These are phyloP conservation scores for Dynastes grantii DNA, from an alignment of 2,888 invertebrate genomes.

Conservation along the genomic window DNA sequence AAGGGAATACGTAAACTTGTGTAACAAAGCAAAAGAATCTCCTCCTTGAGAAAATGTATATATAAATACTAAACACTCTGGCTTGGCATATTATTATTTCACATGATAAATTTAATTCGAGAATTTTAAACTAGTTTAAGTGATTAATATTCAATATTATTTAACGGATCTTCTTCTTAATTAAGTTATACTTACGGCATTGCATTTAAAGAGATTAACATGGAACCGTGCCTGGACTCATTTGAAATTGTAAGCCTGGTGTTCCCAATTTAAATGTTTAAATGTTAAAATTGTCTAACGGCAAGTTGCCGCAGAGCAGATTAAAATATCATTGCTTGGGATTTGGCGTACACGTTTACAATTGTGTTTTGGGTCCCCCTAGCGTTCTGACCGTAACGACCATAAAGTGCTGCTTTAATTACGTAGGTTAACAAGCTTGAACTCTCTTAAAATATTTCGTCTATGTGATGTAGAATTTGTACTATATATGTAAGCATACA, in stretches of 20 bases:
- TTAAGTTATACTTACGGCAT: no score
- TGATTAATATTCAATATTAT: no score
- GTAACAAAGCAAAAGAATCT: no score
- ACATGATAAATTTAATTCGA: no score
- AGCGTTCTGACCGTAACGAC: slow-evolving; percentile 15
- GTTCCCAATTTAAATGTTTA: neutral
- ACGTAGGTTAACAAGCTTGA: slow-evolving; percentile 37
- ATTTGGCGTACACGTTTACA: slow-evolving; percentile 10
- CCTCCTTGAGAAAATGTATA: no score
- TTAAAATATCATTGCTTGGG: slow-evolving; percentile 21
- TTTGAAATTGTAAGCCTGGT: neutral
- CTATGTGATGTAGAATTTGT: neutral
- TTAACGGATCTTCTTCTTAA: no score
- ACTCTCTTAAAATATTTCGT: slow-evolving; percentile 32
- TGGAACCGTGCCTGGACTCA: no score
- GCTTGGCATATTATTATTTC: no score
- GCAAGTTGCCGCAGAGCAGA: slow-evolving; percentile 7
- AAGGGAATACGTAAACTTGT: no score
- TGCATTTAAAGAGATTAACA: no score
- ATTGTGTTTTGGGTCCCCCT: slow-evolving; percentile 5
- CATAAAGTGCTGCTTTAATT: slow-evolving; percentile 33
- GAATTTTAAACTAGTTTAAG: no score
- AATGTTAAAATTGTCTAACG: slow-evolving; percentile 6
- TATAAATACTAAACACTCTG: no score
- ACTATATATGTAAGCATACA: neutral